Percentiles rank a stretch among this genome's conserved stretches.
These are phyloP conservation scores for Balaeniceps rex DNA, from an alignment of 2,113 vertebrate species.

Conservation along the genomic window DNA sequence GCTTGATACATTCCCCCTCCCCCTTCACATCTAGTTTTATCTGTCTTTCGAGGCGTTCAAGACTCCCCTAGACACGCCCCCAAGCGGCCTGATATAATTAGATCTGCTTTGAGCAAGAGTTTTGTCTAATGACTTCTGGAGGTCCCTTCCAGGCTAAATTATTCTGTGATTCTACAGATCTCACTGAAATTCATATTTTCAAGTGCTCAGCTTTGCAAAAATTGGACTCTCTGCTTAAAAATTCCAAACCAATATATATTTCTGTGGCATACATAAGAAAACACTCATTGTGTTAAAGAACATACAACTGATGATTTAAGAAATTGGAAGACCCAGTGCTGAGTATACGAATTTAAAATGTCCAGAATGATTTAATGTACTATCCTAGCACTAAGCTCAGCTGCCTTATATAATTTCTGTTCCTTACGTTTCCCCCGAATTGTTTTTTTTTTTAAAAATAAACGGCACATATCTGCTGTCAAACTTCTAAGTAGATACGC, in stretches of 20 bases:
- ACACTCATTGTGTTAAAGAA: not conserved
- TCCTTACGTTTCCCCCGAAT: not conserved
- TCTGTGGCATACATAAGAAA: not conserved
- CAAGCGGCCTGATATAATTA: not conserved
- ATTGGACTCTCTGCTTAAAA: not conserved
- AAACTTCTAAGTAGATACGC: not conserved
- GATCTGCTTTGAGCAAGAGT: not conserved
- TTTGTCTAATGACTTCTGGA: not conserved
- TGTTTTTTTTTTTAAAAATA: not conserved
- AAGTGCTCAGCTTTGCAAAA: not conserved
- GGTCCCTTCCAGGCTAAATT: not conserved
- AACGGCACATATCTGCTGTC: not conserved
- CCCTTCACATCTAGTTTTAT: too few species aligned
- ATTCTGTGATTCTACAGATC: not conserved
- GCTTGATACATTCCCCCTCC: too few species aligned
- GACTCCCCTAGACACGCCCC: not conserved
- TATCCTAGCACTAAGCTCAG: not conserved
- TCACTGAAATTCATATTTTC: not conserved
- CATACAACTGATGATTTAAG: not conserved
- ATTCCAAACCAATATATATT: not conserved
- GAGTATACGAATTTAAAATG: not conserved
- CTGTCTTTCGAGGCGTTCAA: not conserved
- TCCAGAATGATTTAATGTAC: not conserved
- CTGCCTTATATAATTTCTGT: not conserved
- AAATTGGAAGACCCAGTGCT: not conserved